Evolutionary conservation across 2,888 invertebrate species (phyloP).

Genomic region (Pocota personata): DNA sequence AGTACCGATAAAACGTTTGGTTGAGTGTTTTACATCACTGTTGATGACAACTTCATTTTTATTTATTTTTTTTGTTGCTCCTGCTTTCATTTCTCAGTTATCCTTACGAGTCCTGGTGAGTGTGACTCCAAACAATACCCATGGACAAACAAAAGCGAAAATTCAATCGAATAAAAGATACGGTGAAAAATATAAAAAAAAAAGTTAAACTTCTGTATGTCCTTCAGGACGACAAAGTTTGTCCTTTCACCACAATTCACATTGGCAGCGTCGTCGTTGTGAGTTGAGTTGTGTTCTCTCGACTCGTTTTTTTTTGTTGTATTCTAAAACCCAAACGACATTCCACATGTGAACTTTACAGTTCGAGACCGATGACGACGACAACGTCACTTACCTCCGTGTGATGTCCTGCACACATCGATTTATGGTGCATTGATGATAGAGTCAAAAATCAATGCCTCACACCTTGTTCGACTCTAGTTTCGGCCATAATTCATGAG

Average conservation of each 20-base stretch:
- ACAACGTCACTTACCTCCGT: slow-evolving; percentile 24
- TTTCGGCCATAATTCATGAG: slow-evolving; percentile 60
- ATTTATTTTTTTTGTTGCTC: slow-evolving; percentile 11
- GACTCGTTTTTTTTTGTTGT: not conserved
- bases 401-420: slow-evolving; percentile 35
- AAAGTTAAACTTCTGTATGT: slow-evolving; percentile 20
- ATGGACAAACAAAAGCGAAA: slow-evolving; percentile 62
- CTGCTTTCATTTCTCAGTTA: slow-evolving; percentile 40
- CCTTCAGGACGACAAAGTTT: slow-evolving; percentile 59
- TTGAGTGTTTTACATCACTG: slow-evolving; percentile 64
- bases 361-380: slow-evolving; percentile 29
- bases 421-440: slow-evolving; percentile 57
- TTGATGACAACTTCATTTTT: slow-evolving; percentile 53
- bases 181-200: not conserved
- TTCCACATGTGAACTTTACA: slow-evolving; percentile 54
- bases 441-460: slow-evolving; percentile 46
- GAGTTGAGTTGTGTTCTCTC: not conserved
- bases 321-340: slow-evolving; percentile 14
- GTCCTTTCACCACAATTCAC: slow-evolving; percentile 53
- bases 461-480: slow-evolving; percentile 44
- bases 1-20: slow-evolving; percentile 46
- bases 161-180: slow-evolving; percentile 62
- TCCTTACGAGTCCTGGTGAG: slow-evolving; percentile 33
- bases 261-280: slow-evolving; percentile 30
- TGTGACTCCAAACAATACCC: slow-evolving; percentile 57